Evolutionary conservation across 2,888 invertebrate genomes (phyloP).

Genomic region (Octonoba sinensis): DNA sequence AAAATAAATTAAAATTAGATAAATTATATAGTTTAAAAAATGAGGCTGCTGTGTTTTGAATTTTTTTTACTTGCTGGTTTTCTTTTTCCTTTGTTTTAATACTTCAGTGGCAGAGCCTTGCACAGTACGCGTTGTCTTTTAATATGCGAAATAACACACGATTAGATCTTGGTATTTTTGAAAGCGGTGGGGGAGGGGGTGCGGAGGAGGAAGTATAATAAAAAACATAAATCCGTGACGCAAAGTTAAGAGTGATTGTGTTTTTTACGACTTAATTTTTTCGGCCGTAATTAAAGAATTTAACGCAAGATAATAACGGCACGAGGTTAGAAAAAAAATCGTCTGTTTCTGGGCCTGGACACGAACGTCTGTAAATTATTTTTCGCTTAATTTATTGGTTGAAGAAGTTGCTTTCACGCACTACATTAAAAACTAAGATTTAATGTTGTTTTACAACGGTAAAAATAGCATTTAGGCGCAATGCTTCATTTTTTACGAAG

Average conservation of each 20-base stretch:
- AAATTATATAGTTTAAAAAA: slow-evolving; percentile 64
- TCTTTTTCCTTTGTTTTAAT: slow-evolving; percentile 46
- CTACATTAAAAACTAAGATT: not conserved
- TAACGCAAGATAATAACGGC: slow-evolving; percentile 54
- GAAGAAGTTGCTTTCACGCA: not conserved
- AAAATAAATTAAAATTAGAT: slow-evolving; percentile 64
- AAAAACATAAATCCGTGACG: slow-evolving; percentile 55
- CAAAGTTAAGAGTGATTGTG: slow-evolving; percentile 55
- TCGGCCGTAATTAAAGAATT: slow-evolving; percentile 59
- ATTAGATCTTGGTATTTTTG: slow-evolving; percentile 46
- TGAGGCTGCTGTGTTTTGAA: slow-evolving; percentile 21
- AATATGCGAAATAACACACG: slow-evolving; percentile 54
- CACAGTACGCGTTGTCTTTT: slow-evolving; percentile 36
- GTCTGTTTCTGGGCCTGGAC: not conserved
- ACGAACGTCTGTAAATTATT: slow-evolving; percentile 28
- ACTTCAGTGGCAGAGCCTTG: slow-evolving; percentile 26
- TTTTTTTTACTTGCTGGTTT: not conserved
- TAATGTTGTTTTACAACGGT: no score
- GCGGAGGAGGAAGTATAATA: slow-evolving; percentile 4
- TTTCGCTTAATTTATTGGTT: slow-evolving; percentile 34
- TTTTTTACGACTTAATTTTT: slow-evolving; percentile 32
- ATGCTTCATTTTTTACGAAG: no score
- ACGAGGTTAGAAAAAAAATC: slow-evolving; percentile 18
- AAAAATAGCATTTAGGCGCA: no score
- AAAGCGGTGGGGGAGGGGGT: not conserved